These are phyloP conservation scores for Marmota flaviventris DNA, from an alignment of 2,113 vertebrate species.

Conservation along the genomic window DNA sequence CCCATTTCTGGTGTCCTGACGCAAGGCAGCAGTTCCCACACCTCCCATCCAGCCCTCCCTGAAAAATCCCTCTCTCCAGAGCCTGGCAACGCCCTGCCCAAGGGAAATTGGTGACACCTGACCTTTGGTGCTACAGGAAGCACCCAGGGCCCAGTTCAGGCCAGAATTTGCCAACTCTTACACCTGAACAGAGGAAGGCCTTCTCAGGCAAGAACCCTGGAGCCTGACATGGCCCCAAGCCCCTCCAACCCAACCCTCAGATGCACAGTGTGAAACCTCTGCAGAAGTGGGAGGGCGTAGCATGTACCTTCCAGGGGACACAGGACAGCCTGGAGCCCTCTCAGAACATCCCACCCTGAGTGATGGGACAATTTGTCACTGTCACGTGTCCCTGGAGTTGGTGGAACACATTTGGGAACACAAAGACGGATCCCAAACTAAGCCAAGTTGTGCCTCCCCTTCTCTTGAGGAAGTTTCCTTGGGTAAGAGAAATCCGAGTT, in stretches of 20 bases:
- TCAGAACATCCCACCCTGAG: not conserved
- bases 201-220: not conserved
- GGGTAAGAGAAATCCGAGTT: not conserved
- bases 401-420: fast-evolving
- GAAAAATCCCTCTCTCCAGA: not conserved
- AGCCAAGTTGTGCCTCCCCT: fast-evolving
- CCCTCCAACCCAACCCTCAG: not conserved
- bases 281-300: not conserved
- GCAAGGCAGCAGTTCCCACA: not conserved
- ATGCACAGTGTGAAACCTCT: fast-evolving
- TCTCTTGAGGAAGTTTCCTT: not conserved
- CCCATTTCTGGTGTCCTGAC: fast-evolving
- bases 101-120: constrained; percentile 43
- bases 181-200: not conserved
- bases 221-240: fast-evolving
- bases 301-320: not conserved
- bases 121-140: not conserved
- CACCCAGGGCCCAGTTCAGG: not conserved
- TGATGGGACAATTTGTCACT: fast-evolving
- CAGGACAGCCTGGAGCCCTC: not conserved
- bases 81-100: not conserved
- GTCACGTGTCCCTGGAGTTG: not conserved
- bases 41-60: not conserved
- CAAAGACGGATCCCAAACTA: no score
- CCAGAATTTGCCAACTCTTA: not conserved